Percentiles rank a stretch among this genome's conserved stretches.
Evolutionary conservation across 2,113 vertebrate species (phyloP).

Genomic region (Clupea harengus): DNA sequence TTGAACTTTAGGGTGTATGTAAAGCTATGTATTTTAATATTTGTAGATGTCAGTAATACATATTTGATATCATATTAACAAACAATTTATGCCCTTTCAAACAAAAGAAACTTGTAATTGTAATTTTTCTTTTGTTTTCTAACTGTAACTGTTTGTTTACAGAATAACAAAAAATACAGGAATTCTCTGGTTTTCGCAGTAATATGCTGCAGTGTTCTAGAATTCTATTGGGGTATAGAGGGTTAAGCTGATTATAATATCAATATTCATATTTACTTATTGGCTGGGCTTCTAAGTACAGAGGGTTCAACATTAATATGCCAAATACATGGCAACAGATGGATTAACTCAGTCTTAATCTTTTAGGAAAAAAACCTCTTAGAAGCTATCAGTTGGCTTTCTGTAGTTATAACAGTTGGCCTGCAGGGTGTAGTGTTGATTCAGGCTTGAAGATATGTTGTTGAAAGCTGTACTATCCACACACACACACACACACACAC

Average conservation of each 20-base stretch:
- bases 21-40: no score
- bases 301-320: not conserved
- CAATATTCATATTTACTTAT: not conserved
- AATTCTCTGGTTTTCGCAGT: no score
- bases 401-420: not conserved
- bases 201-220: no score
- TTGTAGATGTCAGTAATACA: no score
- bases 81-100: no score
- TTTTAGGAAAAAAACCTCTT: not conserved
- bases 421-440: not conserved
- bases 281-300: not conserved
- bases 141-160: no score
- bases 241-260: not conserved
- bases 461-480: not conserved
- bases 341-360: not conserved
- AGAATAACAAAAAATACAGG: no score
- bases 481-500: not conserved
- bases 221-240: no score
- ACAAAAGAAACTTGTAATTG: no score
- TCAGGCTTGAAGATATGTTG: not conserved
- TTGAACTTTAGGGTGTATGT: no score
- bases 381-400: not conserved
- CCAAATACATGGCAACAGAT: not conserved
- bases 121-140: no score
- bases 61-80: no score